Evolutionary conservation across 2,797 vertebrate species (phyloP).

Genomic region (Alca torda): DNA sequence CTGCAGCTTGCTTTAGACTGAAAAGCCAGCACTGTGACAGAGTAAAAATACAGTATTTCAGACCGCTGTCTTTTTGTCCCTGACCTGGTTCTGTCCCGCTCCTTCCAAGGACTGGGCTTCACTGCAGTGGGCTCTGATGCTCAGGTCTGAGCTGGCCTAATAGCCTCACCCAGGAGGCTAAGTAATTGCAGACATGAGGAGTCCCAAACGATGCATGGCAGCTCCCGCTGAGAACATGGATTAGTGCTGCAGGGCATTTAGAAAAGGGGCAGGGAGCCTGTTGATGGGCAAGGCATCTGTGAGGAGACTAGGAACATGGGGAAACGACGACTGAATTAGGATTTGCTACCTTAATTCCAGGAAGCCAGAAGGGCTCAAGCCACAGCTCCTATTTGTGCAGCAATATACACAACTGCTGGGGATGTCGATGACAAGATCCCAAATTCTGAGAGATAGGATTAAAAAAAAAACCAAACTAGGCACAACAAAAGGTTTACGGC

Average conservation of each 20-base stretch:
- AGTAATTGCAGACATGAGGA: background rate
- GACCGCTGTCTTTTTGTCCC: background rate
- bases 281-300: background rate
- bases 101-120: background rate
- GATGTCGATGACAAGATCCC: background rate
- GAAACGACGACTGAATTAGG: background rate
- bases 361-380: conserved; percentile 24
- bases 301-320: background rate
- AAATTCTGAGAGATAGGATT: conserved; percentile 7
- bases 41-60: background rate
- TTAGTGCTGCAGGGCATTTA: conserved; percentile 44
- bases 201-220: conserved; percentile 42
- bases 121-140: background rate
- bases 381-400: background rate
- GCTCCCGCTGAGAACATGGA: conserved; percentile 28
- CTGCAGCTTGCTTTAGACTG: background rate
- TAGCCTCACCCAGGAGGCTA: conserved; percentile 7
- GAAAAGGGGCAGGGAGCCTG: background rate
- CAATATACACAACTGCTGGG: background rate
- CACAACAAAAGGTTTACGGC: background rate
- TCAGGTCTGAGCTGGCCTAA: conserved; percentile 32
- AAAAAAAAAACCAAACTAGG: background rate
- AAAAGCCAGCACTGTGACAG: background rate
- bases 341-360: conserved; percentile 32
- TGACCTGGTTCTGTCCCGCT: background rate